These are phyloP conservation scores for Tapera naevia DNA, from an alignment of 2,797 vertebrate species.

Conservation along the genomic window DNA sequence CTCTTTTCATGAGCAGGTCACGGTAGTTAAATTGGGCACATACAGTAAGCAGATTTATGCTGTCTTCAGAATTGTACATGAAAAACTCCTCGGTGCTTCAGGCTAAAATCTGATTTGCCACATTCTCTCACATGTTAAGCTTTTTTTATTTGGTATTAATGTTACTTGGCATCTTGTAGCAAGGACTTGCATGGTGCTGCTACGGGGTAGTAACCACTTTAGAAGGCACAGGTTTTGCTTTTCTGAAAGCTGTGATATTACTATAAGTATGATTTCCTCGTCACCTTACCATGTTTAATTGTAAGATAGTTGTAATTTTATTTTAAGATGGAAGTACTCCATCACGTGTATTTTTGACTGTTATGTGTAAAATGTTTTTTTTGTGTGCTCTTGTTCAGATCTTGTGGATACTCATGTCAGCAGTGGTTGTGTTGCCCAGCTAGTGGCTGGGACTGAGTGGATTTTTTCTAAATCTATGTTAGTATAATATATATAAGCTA, in stretches of 20 bases:
- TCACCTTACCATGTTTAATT: background rate
- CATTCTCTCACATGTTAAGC: slow-evolving; percentile 32
- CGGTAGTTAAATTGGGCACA: slow-evolving; percentile 19
- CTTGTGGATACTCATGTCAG: background rate
- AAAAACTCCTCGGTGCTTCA: slow-evolving; percentile 30
- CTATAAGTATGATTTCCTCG: background rate
- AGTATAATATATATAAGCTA: background rate
- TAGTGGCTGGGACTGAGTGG: background rate
- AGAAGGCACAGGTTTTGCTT: background rate
- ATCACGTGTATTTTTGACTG: background rate
- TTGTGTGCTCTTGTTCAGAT: background rate
- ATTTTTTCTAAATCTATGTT: background rate
- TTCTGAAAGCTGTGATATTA: background rate
- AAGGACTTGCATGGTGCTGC: background rate
- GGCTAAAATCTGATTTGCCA: slow-evolving; percentile 53
- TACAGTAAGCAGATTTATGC: slow-evolving; percentile 51
- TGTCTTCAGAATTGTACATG: slow-evolving; percentile 41
- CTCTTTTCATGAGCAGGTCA: background rate
- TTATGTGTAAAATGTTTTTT: background rate
- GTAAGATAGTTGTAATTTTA: background rate
- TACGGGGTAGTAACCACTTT: background rate
- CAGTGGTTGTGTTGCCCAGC: background rate
- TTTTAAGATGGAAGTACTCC: background rate
- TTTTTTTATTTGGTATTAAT: slow-evolving; percentile 33
- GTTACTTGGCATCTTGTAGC: slow-evolving; percentile 42